These are phyloP conservation scores for Plutella xylostella DNA, from an alignment of 2,888 invertebrate genomes.

Conservation along the genomic window DNA sequence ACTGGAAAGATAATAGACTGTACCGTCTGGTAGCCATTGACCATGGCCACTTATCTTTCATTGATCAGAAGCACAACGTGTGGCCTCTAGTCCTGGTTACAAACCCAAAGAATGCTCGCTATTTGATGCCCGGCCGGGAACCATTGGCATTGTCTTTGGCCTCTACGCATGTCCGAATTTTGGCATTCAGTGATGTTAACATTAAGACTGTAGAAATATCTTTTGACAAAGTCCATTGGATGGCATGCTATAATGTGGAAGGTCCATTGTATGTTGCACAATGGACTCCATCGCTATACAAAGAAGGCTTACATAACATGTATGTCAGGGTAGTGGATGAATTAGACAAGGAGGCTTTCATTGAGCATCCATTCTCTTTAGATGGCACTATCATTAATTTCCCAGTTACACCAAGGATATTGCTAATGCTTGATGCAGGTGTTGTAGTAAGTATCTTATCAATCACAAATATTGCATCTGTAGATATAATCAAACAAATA, in stretches of 20 bases:
- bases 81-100: constrained; percentile 90
- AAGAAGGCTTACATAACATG: constrained; percentile 75
- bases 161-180: constrained; percentile 85
- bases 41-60: constrained; percentile 88
- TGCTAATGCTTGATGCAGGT: constrained; percentile 82
- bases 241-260: constrained; percentile 66
- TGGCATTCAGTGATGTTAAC: constrained; percentile 79
- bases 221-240: constrained; percentile 76
- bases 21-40: constrained; percentile 88
- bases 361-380: constrained; percentile 81
- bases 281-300: constrained; percentile 80
- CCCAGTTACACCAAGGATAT: constrained; percentile 74
- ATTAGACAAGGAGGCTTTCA: constrained; percentile 61
- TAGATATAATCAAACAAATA: too few species aligned
- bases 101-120: constrained; percentile 90
- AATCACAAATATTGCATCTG: too few species aligned
- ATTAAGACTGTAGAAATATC: constrained; percentile 75
- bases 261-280: constrained; percentile 78
- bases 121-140: constrained; percentile 79
- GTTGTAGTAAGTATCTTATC: constrained; percentile 71
- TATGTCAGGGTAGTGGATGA: constrained; percentile 72
- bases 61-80: constrained; percentile 77
- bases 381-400: constrained; percentile 78
- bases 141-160: constrained; percentile 73
- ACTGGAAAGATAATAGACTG: constrained; percentile 93